Evolutionary conservation across 2,888 invertebrate genomes (phyloP).

Genomic region (Choristoneura rosaceana): DNA sequence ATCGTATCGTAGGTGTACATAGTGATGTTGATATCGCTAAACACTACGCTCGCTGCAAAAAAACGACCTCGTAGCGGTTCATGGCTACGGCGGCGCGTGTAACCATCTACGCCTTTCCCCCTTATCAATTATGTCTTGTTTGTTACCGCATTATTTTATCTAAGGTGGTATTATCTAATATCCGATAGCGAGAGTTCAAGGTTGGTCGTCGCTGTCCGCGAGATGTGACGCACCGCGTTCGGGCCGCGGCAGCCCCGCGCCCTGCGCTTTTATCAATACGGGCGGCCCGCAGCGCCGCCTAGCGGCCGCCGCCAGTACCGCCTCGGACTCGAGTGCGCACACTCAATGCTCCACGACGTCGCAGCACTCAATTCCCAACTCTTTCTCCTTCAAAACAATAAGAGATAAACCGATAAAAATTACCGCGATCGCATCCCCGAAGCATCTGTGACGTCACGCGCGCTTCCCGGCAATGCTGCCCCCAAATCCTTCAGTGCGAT

Average conservation of each 20-base stretch:
- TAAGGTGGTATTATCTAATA: constrained; percentile 71
- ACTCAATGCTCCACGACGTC: constrained; percentile 71
- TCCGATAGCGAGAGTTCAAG: constrained; percentile 78
- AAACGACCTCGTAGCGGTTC: constrained; percentile 40
- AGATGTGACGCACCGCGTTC: constrained; percentile 52
- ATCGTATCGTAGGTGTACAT: neutral
- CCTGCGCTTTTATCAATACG: constrained; percentile 82
- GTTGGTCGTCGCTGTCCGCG: constrained; percentile 60
- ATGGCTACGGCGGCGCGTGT: constrained; percentile 38
- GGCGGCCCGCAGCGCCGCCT: constrained; percentile 70
- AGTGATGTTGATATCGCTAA: neutral
- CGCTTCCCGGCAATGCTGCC: constrained; percentile 48
- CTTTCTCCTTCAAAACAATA: constrained; percentile 70
- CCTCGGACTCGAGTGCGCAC: constrained; percentile 74
- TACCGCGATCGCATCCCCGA: constrained; percentile 51
- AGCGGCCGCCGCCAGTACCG: constrained; percentile 68
- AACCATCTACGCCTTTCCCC: constrained; percentile 37
- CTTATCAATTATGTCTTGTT: constrained; percentile 40
- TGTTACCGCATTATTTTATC: constrained; percentile 63
- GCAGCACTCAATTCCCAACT: constrained; percentile 70
- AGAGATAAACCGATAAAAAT: constrained; percentile 60
- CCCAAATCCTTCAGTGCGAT: constrained; percentile 54
- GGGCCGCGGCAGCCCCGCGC: constrained; percentile 55
- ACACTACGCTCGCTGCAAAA: constrained; percentile 2
- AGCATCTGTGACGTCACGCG: constrained; percentile 50